These are phyloP conservation scores for Sphaerodactylus townsendi DNA, from an alignment of 2,113 vertebrate genomes.

Conservation along the genomic window DNA sequence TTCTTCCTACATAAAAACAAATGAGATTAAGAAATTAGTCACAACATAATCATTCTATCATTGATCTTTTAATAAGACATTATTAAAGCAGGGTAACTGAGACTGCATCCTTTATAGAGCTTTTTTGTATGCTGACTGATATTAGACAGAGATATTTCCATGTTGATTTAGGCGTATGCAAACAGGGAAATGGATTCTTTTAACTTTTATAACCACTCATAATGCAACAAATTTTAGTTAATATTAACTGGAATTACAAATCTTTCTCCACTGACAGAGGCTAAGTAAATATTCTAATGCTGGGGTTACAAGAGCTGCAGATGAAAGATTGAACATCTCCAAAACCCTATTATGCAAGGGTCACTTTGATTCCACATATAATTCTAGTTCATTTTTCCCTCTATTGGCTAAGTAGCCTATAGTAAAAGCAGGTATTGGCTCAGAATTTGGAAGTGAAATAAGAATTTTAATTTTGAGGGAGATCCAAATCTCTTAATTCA, in stretches of 20 bases:
- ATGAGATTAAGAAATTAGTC: conserved; percentile 36
- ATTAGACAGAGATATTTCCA: neutral
- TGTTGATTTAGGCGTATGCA: neutral
- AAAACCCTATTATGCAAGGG: neutral
- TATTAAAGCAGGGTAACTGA: neutral
- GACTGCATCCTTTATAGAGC: neutral
- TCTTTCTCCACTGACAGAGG: neutral
- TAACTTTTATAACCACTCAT: neutral
- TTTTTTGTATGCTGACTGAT: neutral
- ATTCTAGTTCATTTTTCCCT: neutral
- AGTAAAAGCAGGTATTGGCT: neutral
- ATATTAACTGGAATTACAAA: neutral
- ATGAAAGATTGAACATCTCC: neutral
- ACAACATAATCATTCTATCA: conserved; percentile 49
- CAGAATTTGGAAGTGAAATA: neutral
- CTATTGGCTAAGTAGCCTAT: neutral
- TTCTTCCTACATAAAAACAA: conserved; percentile 34
- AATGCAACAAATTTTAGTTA: neutral
- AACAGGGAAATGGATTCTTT: neutral
- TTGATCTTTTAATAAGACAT: conserved; percentile 38
- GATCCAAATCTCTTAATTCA: neutral
- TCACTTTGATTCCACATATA: neutral
- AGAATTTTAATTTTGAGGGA: conserved; percentile 11
- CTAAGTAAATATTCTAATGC: neutral
- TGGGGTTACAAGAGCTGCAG: neutral